Conservation (phyloP, 2,888 invertebrate species). For the Caenorhabditis sp. region DNA sequence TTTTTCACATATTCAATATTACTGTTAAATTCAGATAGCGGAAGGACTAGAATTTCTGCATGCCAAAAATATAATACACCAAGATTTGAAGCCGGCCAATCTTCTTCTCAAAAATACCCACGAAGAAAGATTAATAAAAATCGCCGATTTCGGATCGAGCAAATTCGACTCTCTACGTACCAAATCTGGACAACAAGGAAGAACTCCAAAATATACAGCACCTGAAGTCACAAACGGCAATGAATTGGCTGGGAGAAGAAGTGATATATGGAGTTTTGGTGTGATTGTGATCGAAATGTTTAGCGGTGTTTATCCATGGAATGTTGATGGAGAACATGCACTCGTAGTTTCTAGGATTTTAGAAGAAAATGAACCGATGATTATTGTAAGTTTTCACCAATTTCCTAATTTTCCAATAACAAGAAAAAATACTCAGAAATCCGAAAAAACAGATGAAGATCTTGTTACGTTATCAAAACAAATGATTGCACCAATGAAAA, state of each 20-base stretch:
- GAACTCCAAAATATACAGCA: slow-evolving; percentile 63
- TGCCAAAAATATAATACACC: slow-evolving; percentile 73
- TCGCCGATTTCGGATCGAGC: slow-evolving; percentile 74
- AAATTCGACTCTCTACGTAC: slow-evolving; percentile 51
- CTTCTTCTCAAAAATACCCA: slow-evolving; percentile 72
- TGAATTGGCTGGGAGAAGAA: slow-evolving; percentile 39
- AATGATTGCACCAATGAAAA: slow-evolving; percentile 18
- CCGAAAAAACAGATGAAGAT: slow-evolving; percentile 13
- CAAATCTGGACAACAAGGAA: slow-evolving; percentile 28
- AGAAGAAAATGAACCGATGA: slow-evolving; percentile 17
- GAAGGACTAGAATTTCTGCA: slow-evolving; percentile 73
- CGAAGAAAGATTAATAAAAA: slow-evolving; percentile 69
- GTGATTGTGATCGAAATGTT: slow-evolving; percentile 57
- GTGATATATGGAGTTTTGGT: slow-evolving; percentile 66
- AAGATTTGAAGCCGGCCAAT: slow-evolving; percentile 74
- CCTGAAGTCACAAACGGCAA: slow-evolving; percentile 47
- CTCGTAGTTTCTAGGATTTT: slow-evolving; percentile 21
- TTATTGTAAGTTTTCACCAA: slow-evolving; percentile 3
- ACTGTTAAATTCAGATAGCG: slow-evolving; percentile 71
- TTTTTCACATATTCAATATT: too few relatives aligned
- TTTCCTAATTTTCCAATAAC: background rate
- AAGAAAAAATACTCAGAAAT: slow-evolving; percentile 10
- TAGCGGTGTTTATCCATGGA: slow-evolving; percentile 55
- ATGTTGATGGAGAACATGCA: slow-evolving; percentile 33
- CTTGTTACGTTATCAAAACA: slow-evolving; percentile 16